phyloP scores from a whole-genome alignment of 2,888 invertebrate genomes.

The Falcaria lacertinaria region DNA sequence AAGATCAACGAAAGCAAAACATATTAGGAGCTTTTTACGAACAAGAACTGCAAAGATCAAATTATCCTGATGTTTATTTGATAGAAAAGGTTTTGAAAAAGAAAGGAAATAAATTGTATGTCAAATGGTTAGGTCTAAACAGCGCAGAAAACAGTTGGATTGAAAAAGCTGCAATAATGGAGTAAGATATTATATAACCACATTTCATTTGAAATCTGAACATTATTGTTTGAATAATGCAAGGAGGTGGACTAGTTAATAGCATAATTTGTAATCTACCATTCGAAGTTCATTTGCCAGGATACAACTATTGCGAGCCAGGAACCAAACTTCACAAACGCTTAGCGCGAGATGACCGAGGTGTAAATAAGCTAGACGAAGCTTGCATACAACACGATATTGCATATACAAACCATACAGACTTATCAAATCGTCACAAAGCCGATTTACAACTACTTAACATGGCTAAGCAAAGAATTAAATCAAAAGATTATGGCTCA shows the following conservation, averaged over 20 bases:
- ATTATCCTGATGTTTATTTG: constrained; percentile 8
- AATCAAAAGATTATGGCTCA: constrained; percentile 5
- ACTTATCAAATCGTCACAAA: constrained; percentile 23
- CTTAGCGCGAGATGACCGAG: constrained; percentile 35
- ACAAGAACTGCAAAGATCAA: constrained; percentile 13
- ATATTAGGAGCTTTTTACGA: constrained; percentile 14
- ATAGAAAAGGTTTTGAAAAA: constrained; percentile 10
- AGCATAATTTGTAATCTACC: too few species aligned
- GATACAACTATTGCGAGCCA: constrained; percentile 25
- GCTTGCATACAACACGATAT: constrained; percentile 21
- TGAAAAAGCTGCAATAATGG: too few species aligned
- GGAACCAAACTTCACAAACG: constrained; percentile 27
- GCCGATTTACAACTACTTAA: constrained; percentile 40
- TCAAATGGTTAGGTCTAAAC: constrained; percentile 4
- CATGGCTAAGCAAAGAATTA: constrained; percentile 24
- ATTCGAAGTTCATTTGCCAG: constrained; percentile 25
- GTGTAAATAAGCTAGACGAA: constrained; percentile 21
- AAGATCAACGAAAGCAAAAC: constrained; percentile 8
- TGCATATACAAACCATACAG: constrained; percentile 11
- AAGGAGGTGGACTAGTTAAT: too few species aligned
- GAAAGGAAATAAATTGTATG: constrained; percentile 1
- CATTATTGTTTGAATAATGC: too few species aligned
- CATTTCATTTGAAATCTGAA: too few species aligned
- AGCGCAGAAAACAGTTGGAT: constrained; percentile 17
- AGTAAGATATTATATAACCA: constrained; percentile 15